These are phyloP conservation scores for Cephalopachus bancanus DNA, from an alignment of 2,797 vertebrate species.

Conservation along the genomic window DNA sequence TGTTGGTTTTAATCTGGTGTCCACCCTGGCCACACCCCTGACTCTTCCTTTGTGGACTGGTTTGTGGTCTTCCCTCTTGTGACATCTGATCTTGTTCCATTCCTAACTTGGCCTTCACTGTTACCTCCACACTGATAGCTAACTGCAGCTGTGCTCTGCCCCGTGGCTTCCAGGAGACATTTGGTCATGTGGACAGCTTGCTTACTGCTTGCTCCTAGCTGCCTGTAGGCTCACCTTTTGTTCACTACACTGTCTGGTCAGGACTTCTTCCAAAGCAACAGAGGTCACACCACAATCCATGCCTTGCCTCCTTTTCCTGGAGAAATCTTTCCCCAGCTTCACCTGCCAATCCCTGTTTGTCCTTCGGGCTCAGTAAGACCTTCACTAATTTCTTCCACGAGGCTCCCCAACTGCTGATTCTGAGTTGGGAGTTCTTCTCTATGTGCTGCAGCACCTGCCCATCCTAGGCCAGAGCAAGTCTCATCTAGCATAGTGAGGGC, in stretches of 20 bases:
- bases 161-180: not conserved
- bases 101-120: not conserved
- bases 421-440: not conserved
- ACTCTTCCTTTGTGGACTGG: not conserved
- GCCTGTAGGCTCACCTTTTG: not conserved
- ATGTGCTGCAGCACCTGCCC: not conserved
- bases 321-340: not conserved
- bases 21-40: not conserved
- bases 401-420: rapidly evolving
- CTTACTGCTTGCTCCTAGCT: not conserved
- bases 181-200: not conserved
- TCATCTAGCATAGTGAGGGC: not conserved
- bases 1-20: not conserved
- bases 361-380: not conserved
- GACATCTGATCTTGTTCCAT: not conserved
- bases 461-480: not conserved
- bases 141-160: not conserved
- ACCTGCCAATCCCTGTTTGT: not conserved
- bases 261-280: not conserved
- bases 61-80: not conserved
- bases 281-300: not conserved
- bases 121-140: not conserved
- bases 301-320: not conserved
- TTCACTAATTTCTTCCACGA: not conserved
- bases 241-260: not conserved